A percentile compares a stretch with the other conserved stretches of the same genome.
phyloP scores from a whole-genome alignment of 2,113 vertebrate genomes.

The Semnopithecus entellus region DNA sequence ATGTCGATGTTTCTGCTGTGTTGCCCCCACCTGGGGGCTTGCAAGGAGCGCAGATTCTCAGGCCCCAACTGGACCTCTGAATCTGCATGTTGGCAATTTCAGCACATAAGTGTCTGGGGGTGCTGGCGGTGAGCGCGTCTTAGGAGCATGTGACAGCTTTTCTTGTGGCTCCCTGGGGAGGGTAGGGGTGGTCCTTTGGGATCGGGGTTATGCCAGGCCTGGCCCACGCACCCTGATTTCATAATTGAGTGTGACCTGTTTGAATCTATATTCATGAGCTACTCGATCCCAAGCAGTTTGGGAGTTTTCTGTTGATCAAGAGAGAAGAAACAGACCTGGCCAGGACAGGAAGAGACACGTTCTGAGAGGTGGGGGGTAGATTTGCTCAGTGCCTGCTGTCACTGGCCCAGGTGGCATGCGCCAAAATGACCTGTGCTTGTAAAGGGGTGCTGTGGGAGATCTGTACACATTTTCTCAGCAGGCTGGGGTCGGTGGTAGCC shows the following conservation, averaged over 20 bases:
- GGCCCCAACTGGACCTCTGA: rapidly evolving
- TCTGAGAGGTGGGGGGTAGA: not conserved
- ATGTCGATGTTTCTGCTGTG: rapidly evolving
- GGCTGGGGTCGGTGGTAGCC: too few species aligned
- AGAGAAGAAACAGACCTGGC: not conserved
- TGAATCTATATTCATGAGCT: not conserved
- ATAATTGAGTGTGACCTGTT: not conserved
- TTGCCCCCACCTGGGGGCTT: not conserved
- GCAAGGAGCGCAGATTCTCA: not conserved
- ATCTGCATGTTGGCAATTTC: not conserved
- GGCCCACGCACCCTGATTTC: not conserved
- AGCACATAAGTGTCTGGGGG: not conserved
- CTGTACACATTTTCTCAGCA: not conserved
- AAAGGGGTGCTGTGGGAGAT: not conserved
- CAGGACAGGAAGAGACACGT: not conserved
- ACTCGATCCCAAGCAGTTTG: not conserved
- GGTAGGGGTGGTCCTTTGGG: not conserved
- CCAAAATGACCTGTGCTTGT: too few species aligned
- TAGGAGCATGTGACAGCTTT: too few species aligned
- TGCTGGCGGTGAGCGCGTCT: not conserved
- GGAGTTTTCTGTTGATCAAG: not conserved
- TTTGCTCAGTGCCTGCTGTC: too few species aligned
- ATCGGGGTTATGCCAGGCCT: not conserved
- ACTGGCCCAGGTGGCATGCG: rapidly evolving
- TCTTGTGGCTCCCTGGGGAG: not conserved